These are phyloP conservation scores for Macropus fuliginosus DNA, from an alignment of 2,797 vertebrate species.

Conservation along the genomic window DNA sequence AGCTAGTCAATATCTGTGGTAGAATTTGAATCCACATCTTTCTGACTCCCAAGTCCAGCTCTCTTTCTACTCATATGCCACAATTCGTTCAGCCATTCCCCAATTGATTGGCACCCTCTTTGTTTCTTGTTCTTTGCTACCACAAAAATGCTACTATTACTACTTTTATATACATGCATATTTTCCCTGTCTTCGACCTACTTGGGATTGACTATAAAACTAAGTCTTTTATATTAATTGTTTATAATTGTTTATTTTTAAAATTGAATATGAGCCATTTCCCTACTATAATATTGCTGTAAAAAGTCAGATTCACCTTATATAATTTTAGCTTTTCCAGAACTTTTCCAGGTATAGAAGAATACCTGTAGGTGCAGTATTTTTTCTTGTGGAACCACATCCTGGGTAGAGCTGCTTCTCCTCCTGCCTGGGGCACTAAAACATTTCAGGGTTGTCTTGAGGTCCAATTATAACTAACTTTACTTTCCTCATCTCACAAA, in stretches of 20 bases:
- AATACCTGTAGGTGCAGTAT: neutral
- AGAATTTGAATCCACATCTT: neutral
- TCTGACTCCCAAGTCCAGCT: neutral
- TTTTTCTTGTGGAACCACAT: neutral
- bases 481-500: constrained; percentile 10
- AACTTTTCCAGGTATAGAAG: neutral
- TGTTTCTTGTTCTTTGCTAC: neutral
- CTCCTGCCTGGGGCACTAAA: neutral
- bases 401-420: neutral
- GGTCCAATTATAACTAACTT: neutral
- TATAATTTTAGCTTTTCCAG: neutral
- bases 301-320: neutral
- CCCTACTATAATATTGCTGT: neutral
- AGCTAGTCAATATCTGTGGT: neutral
- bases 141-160: neutral
- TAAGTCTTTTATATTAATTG: constrained; percentile 25
- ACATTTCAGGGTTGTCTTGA: neutral
- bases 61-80: neutral
- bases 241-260: constrained; percentile 42
- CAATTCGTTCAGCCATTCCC: neutral
- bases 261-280: constrained; percentile 42
- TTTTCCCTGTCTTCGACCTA: neutral
- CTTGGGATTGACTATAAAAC: neutral
- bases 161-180: neutral
- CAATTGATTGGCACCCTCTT: neutral